Evolutionary conservation across 2,797 vertebrate species (phyloP), one percentile per base, ranked within the genome.

Genomic region (Hydrocynus forskahlii): DNA sequence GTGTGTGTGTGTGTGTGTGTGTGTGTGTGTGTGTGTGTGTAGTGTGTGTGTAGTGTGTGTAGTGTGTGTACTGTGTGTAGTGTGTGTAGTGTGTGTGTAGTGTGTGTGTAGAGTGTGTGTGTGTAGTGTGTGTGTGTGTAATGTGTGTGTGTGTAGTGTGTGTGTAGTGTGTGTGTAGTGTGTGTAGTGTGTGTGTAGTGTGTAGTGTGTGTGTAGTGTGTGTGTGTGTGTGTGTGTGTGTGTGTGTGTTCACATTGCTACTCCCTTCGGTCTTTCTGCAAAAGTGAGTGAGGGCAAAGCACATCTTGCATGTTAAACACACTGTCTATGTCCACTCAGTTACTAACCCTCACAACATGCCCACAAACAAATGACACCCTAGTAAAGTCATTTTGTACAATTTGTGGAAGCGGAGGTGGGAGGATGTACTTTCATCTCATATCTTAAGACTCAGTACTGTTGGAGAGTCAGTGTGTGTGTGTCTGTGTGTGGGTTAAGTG

Each of bases 121-220:
- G n/a, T n/a, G n/a, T n/a, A n/a, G n/a, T 29, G 29, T 29, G 29
- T 29, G 29, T 29, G 29, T 29, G 29, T 29, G 29, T 29, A n/a
- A 78, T 86, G 83, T 84, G 81, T 77, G 73, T 88, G n/a, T n/a
- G n/a, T n/a, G n/a, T n/a, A n/a, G 73, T 70, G 54, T 71, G 48
- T 45, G 63, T 35, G 35, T 16, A n/a, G n/a, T 21, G 76, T 81
- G 80, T 87, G 62, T 77, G 74, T 75, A n/a, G 77, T 69, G 72
- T 69, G 21, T 21, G 25, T 79, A n/a, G 80, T 86, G 83, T 84
- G 81, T 77, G 73, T 88, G 86, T 88, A n/a, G n/a, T n/a, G n/a
- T n/a, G n/a, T n/a, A n/a, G 73, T 70, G 54, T 71, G 48, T 45
- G 63, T 35, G 35, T 16, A n/a, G n/a, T 21, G 76, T 81, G 80